Evolutionary conservation across 2,797 vertebrate genomes (phyloP), one percentile per base, ranked within the genome.

Genomic region (Arnoldichthys spilopterus): DNA sequence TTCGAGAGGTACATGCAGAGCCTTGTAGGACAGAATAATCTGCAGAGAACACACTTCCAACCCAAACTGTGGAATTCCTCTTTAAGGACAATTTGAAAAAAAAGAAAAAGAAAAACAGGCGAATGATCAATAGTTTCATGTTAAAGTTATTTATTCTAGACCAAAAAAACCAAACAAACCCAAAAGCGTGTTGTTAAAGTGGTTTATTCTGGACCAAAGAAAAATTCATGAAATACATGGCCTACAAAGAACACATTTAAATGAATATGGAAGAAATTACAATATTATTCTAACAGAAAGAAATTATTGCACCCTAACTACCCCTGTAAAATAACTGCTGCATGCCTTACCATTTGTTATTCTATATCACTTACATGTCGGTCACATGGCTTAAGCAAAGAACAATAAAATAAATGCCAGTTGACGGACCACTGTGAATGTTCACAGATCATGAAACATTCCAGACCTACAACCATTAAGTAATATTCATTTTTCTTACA

Each of bases 281-380:
- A 61, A 30, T 16, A 47, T 67, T 78, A 20, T 32, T 54, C 7
- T 6, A 58, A 71, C 0, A 77, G 22, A 49, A 74, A 2, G 20
- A 79, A 56, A 58, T 24, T 58, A 81, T 74, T 76, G 56, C 69
- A 81, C 61, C 70, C 56, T 30, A 71, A 58, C 51, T 56, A 59
- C 22, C 47, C 40, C 32, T 51, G 15, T 22, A 7, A 66, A 72
- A 32, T 30, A 4, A 66, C 34, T 40, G 18, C 40, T 47, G 20
- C 30, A 24, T 79, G 32, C 53, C 3, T 79, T 40, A 45, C 16
- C 24, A 11, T 37, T 0, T 37, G 20, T 6, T 13, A 32, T 32
- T 62, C 13, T 12, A 32, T 3, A 51, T 66, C 24, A 43, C 22
- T 24, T 13, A 26, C n/a, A n/a, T n/a, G 26, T 62, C 32, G 12